Conservation (phyloP, 2,888 invertebrate species). For the Plebejus argus region DNA sequence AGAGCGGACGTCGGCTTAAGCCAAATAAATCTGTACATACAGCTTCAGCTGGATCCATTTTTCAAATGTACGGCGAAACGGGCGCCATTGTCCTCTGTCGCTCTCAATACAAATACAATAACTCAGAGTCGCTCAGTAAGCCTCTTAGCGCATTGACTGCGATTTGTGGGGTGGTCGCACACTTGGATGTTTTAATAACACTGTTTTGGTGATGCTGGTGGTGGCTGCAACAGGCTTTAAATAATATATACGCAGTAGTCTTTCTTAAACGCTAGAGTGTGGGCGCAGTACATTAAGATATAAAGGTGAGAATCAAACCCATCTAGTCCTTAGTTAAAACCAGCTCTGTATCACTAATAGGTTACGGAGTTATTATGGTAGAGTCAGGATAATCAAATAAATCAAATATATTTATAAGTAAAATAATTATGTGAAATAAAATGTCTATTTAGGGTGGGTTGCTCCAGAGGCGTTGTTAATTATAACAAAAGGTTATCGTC, state of each 20-base stretch:
- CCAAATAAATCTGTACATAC: slow-evolving; percentile 12
- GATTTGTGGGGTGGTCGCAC: slow-evolving; percentile 36
- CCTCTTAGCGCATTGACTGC: slow-evolving; percentile 45
- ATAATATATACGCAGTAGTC: neutral
- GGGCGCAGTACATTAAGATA: no score
- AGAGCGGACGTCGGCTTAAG: slow-evolving; percentile 19
- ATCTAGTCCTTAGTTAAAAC: no score
- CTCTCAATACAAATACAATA: slow-evolving; percentile 47
- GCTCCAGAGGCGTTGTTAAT: no score
- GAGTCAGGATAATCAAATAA: no score
- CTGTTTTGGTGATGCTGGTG: neutral
- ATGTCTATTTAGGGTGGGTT: no score
- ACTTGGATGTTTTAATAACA: slow-evolving; percentile 11
- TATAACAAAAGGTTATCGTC: no score
- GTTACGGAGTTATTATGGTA: no score
- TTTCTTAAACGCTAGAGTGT: no score
- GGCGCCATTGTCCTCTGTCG: slow-evolving; percentile 38
- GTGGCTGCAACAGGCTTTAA: neutral
- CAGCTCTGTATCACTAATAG: no score
- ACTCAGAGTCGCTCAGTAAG: slow-evolving; percentile 45
- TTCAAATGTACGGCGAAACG: slow-evolving; percentile 34
- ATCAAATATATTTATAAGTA: no score
- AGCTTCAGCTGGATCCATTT: slow-evolving; percentile 26
- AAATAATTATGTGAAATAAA: no score
- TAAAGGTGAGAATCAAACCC: no score